Base-by-base conservation (phyloP, 1,140 invertebrate species). In the Drosophila paulistorum region DNA sequence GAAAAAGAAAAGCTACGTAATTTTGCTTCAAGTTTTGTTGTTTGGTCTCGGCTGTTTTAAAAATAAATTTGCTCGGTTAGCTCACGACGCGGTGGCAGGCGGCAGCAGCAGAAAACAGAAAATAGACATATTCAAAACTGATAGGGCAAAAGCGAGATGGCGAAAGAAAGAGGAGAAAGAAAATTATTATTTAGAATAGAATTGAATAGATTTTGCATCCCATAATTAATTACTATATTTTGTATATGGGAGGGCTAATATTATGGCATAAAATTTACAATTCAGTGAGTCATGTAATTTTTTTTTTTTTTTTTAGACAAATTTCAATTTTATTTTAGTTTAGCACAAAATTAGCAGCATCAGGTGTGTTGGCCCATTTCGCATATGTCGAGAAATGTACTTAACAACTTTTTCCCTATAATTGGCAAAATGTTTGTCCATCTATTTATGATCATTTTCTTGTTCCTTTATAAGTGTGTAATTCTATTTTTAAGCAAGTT, bases 41-140 rank as follows among this genome's bases (percentile, higher is more conserved):
- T 41, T 33, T 60, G 35, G 64, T 70, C 61, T 70, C 70, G 61
- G 70, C 39, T 73, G 58, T 65, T 73, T 74, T 74, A 74, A 65
- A 74, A 74, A 74, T 74, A 74, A 74, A 74, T 71, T 73, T 62
- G 61, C 64, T 71, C 64, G 65, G 48, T 70, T 71, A 73, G 60
- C 71, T 73, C 70, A 74, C 41, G 70, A 74, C 41, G 70, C 70
- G 61, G 71, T 7, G n/a, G 42, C 42, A 48, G 45, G 14, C 20
- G 20, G 37, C 37, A 7, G 9, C 45, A 20, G 14, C 17, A 23
- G 20, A 20, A 10, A 59, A 58, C 70, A 73, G 61, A 74, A 74
- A 73, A 74, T 74, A 73, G 70, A 74, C 55, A 51, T 41, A 42
- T 51, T 17, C 33, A 23, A 60, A 63, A 39, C 61, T 73, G 61